Conservation (phyloP, 2,797 vertebrate species). For the Myotis findleyi region DNA sequence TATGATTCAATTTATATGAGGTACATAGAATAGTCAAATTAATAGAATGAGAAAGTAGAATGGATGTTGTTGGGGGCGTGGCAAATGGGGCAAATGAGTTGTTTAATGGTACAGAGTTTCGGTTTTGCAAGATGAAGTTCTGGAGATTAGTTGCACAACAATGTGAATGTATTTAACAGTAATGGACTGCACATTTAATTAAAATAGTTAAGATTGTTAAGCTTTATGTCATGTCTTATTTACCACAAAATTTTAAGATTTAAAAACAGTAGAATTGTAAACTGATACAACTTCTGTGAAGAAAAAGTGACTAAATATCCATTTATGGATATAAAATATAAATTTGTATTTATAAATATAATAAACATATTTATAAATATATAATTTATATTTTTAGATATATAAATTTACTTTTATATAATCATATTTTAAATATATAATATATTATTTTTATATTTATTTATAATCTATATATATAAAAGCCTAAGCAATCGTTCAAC, state of each 20-base stretch:
- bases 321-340: not conserved
- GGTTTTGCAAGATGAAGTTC: not conserved
- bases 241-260: not conserved
- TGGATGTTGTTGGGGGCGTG: not conserved
- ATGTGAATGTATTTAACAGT: not conserved
- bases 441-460: not conserved
- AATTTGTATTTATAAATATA: not conserved
- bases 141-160: not conserved
- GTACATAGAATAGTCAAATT: not conserved
- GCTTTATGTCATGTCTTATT: not conserved
- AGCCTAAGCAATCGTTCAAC: no score
- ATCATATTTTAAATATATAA: not conserved
- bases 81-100: not conserved
- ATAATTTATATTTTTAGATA: not conserved
- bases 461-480: not conserved
- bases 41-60: not conserved
- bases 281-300: not conserved
- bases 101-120: not conserved
- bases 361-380: not conserved
- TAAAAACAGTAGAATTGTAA: not conserved
- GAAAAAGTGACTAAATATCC: not conserved
- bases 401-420: not conserved
- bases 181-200: not conserved
- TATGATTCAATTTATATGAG: not conserved
- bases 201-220: not conserved